A percentile compares a stretch with the other conserved stretches of the same genome.
Evolutionary conservation across 2,888 invertebrate species (phyloP).

Genomic region (Cheilosia urbana): DNA sequence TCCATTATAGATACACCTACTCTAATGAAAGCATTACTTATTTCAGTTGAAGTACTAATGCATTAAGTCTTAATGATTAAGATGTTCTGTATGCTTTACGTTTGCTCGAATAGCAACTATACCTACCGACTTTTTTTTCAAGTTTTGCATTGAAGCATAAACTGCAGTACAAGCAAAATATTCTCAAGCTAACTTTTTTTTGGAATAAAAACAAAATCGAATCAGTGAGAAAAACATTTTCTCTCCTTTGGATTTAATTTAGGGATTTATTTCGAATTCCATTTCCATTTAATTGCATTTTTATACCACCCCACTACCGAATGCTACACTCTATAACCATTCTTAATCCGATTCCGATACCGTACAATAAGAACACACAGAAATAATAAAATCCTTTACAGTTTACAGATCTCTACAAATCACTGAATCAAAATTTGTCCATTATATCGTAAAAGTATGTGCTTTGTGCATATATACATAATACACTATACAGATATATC

Average conservation of each 20-base stretch:
- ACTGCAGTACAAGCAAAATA: not conserved
- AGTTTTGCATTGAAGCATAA: not conserved
- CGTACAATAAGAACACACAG: not conserved
- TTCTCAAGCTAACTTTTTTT: not conserved
- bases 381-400: conserved; percentile 2
- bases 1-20: too few relatives aligned
- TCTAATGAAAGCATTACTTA: too few relatives aligned
- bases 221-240: not conserved
- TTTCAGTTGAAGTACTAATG: too few relatives aligned
- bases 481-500: not conserved
- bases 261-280: conserved; percentile 7
- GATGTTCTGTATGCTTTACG: too few relatives aligned
- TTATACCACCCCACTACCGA: conserved; percentile 9
- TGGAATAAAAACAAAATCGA: not conserved
- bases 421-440: conserved; percentile 27
- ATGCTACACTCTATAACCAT: not conserved
- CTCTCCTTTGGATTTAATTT: conserved; percentile 15
- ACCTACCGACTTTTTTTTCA: not conserved
- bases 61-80: too few relatives aligned
- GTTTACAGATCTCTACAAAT: conserved; percentile 18
- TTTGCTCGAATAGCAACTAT: not conserved
- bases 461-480: too few relatives aligned
- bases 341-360: conserved; percentile 10
- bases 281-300: conserved; percentile 2
- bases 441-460: not conserved